A percentile compares a stretch with the other conserved stretches of the same genome.
These are phyloP conservation scores for Melanogrammus aeglefinus DNA, from an alignment of 2,797 vertebrate genomes.

Conservation along the genomic window DNA sequence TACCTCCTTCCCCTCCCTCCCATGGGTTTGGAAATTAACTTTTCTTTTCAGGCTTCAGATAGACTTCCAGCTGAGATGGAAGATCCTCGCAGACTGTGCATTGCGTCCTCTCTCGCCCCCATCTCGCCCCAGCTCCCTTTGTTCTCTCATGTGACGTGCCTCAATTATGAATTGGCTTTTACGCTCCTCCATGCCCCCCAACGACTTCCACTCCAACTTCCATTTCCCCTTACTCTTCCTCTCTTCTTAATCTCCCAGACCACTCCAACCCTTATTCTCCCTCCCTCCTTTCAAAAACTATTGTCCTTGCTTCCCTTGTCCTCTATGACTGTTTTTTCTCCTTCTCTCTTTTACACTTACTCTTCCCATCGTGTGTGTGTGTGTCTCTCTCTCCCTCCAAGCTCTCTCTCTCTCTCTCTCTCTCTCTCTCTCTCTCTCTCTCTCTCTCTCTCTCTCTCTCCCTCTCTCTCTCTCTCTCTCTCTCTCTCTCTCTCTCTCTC, in stretches of 20 bases:
- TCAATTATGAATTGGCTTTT: background rate
- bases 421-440: too few species aligned
- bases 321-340: background rate
- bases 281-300: constrained; percentile 24
- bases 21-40: constrained; percentile 29
- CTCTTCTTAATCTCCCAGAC: constrained; percentile 16
- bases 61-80: constrained; percentile 57
- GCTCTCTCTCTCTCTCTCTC: too few species aligned
- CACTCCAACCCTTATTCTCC: constrained; percentile 4
- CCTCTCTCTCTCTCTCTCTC: constrained; percentile 6
- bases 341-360: too few species aligned
- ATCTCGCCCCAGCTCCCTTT: constrained; percentile 9
- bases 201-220: background rate
- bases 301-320: background rate
- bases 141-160: background rate
- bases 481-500: constrained; percentile 7
- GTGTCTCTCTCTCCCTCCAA: too few species aligned
- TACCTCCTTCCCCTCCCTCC: constrained; percentile 21
- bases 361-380: too few species aligned
- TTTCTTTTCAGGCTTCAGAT: constrained; percentile 33
- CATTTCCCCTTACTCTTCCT: background rate
- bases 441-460: too few species aligned
- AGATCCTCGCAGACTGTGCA: constrained; percentile 40
- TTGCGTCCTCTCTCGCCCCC: constrained; percentile 11
- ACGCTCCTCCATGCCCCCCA: background rate